phyloP scores from a whole-genome alignment of 1,140 invertebrate genomes.

The Pogonomyrmex californicus region DNA sequence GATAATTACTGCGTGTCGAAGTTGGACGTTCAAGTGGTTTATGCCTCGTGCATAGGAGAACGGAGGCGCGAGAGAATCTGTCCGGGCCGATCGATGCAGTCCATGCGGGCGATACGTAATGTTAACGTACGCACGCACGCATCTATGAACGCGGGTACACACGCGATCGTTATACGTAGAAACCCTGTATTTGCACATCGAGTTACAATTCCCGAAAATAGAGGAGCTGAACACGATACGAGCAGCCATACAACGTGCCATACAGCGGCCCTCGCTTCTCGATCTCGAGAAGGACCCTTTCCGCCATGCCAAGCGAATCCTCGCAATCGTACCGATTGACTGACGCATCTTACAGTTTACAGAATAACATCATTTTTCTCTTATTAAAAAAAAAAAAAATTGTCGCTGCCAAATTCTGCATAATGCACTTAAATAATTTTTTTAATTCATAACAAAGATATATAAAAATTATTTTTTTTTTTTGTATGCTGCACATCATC shows the following conservation, averaged over 20 bases:
- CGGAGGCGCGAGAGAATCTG: constrained; percentile 37
- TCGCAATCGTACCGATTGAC: neutral
- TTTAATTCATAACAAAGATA: constrained; percentile 8
- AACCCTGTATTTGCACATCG: constrained; percentile 80
- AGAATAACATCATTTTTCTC: neutral
- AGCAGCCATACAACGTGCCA: constrained; percentile 79
- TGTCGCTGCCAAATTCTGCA: neutral
- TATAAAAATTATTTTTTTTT: neutral
- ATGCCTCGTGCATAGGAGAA: constrained; percentile 28
- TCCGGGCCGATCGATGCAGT: constrained; percentile 27
- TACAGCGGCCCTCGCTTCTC: constrained; percentile 3
- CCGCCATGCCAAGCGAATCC: constrained; percentile 11
- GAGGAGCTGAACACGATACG: constrained; percentile 79
- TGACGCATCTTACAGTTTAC: neutral
- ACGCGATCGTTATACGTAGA: constrained; percentile 74
- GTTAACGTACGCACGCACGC: neutral
- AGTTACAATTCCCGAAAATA: constrained; percentile 82
- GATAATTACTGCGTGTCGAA: constrained; percentile 38
- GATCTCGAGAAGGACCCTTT: constrained; percentile 33
- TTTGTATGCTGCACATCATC: neutral
- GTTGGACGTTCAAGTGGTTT: constrained; percentile 9
- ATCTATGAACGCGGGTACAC: constrained; percentile 9
- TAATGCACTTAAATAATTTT: neutral
- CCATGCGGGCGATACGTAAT: constrained; percentile 27
- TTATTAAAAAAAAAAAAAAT: neutral